Evolutionary conservation across 2,113 vertebrate genomes (phyloP).

Genomic region (Axis porcinus): DNA sequence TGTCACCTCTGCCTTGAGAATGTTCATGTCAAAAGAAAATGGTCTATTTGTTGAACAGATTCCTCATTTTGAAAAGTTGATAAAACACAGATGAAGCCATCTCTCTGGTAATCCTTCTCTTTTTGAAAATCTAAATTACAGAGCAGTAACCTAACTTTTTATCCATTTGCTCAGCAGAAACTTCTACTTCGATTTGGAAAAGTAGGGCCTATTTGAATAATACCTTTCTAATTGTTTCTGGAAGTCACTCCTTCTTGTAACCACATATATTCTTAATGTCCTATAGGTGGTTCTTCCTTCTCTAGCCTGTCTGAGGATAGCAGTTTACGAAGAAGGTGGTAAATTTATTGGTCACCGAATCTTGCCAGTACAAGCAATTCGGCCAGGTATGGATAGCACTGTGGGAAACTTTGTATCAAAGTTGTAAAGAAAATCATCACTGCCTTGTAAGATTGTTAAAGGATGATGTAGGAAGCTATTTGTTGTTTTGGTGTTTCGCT

Average conservation of each 20-base stretch:
- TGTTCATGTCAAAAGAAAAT: neutral
- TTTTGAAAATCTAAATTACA: neutral
- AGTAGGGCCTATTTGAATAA: neutral
- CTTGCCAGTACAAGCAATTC: constrained; percentile 94
- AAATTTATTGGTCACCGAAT: constrained; percentile 97
- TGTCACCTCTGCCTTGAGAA: neutral
- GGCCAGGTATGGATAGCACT: constrained; percentile 85
- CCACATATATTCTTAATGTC: neutral
- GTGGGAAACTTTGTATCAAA: neutral
- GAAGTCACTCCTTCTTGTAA: neutral
- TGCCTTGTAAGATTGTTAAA: neutral
- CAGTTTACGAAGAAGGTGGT: constrained; percentile 97
- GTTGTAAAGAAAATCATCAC: neutral
- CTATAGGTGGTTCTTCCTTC: constrained; percentile 93
- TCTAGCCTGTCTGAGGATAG: constrained; percentile 93
- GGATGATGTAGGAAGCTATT: neutral
- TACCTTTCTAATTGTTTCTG: neutral
- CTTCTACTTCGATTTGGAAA: neutral
- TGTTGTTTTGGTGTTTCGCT: neutral
- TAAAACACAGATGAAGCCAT: neutral
- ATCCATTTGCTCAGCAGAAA: neutral
- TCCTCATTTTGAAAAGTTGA: neutral
- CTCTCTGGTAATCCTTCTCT: neutral
- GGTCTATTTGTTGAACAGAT: neutral
- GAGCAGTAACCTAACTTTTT: neutral